phyloP scores from a whole-genome alignment of 2,113 vertebrate genomes.

The Apistogramma diplotaenia region DNA sequence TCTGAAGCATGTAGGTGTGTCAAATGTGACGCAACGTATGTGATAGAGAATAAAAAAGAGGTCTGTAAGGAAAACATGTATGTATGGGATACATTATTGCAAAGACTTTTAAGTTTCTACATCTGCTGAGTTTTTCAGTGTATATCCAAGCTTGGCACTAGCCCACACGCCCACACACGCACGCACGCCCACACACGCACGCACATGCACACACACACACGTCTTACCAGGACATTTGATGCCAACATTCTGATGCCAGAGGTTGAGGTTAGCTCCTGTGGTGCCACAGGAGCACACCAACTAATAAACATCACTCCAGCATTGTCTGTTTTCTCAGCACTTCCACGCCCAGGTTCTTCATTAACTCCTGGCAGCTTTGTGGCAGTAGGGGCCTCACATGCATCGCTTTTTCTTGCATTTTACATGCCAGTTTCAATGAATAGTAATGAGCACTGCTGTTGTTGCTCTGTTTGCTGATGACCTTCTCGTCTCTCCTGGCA shows the following conservation, averaged over 20 bases:
- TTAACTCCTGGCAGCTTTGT: slow-evolving; percentile 30
- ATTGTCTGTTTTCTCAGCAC: slow-evolving; percentile 1
- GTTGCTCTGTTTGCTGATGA: slow-evolving; percentile 35
- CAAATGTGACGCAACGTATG: background rate
- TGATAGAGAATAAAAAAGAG: no score
- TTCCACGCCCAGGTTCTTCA: slow-evolving; percentile 28
- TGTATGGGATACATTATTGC: no score
- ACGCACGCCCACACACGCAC: background rate
- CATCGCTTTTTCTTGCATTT: slow-evolving; percentile 25
- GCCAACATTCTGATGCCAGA: slow-evolving; percentile 36
- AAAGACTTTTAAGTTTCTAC: background rate
- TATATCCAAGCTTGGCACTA: background rate
- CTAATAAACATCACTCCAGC: background rate
- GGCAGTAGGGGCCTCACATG: slow-evolving; percentile 1
- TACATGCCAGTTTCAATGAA: slow-evolving; percentile 63
- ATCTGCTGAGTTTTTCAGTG: background rate
- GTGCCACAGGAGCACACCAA: background rate
- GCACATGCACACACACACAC: background rate
- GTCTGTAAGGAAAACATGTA: background rate
- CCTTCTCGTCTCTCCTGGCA: slow-evolving; percentile 44
- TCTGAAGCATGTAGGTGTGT: background rate
- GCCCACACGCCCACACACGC: background rate
- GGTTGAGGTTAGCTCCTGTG: slow-evolving; percentile 2
- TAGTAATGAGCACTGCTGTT: slow-evolving; percentile 58
- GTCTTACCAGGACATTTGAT: background rate